Evolutionary conservation across 2,888 invertebrate species (phyloP), one percentile per base, ranked within the genome.

Genomic region (Gnatocerus cornutus): DNA sequence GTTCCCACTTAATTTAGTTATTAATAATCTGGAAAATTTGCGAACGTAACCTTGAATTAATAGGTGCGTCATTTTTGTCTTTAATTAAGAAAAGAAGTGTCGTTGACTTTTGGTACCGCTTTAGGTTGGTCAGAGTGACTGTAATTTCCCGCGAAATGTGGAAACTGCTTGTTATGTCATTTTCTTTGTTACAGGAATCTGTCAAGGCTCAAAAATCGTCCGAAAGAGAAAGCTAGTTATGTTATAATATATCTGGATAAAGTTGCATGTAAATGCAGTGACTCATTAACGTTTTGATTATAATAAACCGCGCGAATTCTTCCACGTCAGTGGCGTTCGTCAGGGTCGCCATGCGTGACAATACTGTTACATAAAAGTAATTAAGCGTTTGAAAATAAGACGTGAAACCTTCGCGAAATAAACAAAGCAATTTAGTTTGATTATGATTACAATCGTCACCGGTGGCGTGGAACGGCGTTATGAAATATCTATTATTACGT

Each of bases 311-410:
- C 9, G 37, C 37, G 39, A 61, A 61, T 48, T 59, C 59, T 21
- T 45, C 12, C 45, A 21, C 12, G 12, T 59, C 16, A 14, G 46
- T 21, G 16, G 21, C 41, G 14, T 8, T 43, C 61, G 27, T 61
- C 61, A 61, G 48, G 62, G 62, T 62, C 62, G 39, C 7, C 16
- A 33, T 62, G 37, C 50, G 50, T 61, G 43, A 37, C 48, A 48
- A n/a, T 62, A 48, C 50, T 59, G 62, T 62, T 62, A 62, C 21
- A 62, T 62, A 62, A 62, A 56, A 56, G 41, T 27, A 56, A 56
- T 56, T 56, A 56, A 39, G 16, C 53, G 53, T n/a, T 16, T 14
- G 13, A 46, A 33, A 61, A 61, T 27, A 48, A 61, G 48, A 46
- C 46, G 46, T 16, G 46, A 61, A 43, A 30, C 50, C 62, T 62